These are phyloP conservation scores for Sarcophaga subvicina DNA, from an alignment of 2,888 invertebrate species.

Conservation along the genomic window DNA sequence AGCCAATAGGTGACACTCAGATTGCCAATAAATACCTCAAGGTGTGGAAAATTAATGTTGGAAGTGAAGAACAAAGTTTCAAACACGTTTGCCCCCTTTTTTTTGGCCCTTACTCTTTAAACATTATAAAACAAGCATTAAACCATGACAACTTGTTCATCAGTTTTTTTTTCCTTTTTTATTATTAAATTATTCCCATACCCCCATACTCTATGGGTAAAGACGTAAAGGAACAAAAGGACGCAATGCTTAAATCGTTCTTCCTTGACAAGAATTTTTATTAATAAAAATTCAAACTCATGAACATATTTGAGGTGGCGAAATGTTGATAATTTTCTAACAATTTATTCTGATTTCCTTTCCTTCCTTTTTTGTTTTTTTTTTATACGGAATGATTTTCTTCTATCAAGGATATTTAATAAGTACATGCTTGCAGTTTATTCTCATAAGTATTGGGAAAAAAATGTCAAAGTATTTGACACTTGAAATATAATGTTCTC, in stretches of 20 bases:
- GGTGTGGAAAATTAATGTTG: too few relatives aligned
- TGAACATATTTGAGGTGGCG: slow-evolving; percentile 63
- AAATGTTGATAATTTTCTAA: slow-evolving; percentile 60
- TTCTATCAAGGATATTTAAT: background rate
- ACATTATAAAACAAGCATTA: slow-evolving; percentile 41
- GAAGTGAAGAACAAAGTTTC: background rate
- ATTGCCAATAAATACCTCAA: background rate
- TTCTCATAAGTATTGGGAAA: slow-evolving; percentile 34
- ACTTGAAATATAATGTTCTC: slow-evolving; percentile 42
- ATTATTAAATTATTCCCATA: slow-evolving; percentile 60
- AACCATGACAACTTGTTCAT: slow-evolving; percentile 66
- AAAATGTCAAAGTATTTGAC: slow-evolving; percentile 65
- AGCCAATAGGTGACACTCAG: slow-evolving; percentile 28
- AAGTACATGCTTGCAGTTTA: background rate
- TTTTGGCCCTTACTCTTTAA: slow-evolving; percentile 5
- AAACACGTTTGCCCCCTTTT: slow-evolving; percentile 16
- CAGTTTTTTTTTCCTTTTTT: slow-evolving; percentile 47
- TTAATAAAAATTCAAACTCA: slow-evolving; percentile 51
- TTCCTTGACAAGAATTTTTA: slow-evolving; percentile 36
- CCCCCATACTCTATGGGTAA: background rate
- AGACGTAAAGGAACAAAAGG: background rate
- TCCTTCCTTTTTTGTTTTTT: background rate
- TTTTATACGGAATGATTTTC: background rate
- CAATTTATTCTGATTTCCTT: slow-evolving; percentile 23
- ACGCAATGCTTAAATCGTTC: background rate